Evolutionary conservation across 2,797 vertebrate species (phyloP).

Genomic region (Cryptoprocta ferox): DNA sequence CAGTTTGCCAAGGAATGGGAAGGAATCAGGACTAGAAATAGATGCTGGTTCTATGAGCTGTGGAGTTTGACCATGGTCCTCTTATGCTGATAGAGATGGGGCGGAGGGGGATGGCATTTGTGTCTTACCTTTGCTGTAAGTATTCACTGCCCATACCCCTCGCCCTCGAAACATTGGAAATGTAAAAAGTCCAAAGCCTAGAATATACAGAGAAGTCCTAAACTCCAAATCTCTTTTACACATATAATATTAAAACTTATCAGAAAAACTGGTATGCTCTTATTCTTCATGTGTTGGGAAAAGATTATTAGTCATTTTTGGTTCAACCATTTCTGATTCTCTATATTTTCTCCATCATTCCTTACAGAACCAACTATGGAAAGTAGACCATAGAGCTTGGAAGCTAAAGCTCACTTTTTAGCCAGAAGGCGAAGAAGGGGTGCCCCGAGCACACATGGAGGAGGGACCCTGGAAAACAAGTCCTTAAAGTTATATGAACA

Average conservation of each 20-base stretch:
- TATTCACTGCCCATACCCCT: background rate
- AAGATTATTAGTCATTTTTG: background rate
- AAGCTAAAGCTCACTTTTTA: background rate
- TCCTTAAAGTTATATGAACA: background rate
- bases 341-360: background rate
- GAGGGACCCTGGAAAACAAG: background rate
- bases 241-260: background rate
- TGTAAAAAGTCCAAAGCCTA: background rate
- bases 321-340: no score
- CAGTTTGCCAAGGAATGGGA: background rate
- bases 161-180: background rate
- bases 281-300: background rate
- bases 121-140: background rate
- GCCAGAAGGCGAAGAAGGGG: background rate
- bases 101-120: accelerated
- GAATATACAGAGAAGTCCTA: background rate
- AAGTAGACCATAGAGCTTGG: background rate
- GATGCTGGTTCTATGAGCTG: background rate
- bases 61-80: background rate
- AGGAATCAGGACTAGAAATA: background rate
- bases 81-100: background rate
- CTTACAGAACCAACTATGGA: background rate
- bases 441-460: background rate
- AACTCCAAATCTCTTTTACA: background rate
- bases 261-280: background rate